Percentiles rank a stretch among this genome's conserved stretches.
These are phyloP conservation scores for Aurelia aurita DNA, from an alignment of 30 jellyfish, hydroid and myxozoan genomes.

Conservation along the genomic window DNA sequence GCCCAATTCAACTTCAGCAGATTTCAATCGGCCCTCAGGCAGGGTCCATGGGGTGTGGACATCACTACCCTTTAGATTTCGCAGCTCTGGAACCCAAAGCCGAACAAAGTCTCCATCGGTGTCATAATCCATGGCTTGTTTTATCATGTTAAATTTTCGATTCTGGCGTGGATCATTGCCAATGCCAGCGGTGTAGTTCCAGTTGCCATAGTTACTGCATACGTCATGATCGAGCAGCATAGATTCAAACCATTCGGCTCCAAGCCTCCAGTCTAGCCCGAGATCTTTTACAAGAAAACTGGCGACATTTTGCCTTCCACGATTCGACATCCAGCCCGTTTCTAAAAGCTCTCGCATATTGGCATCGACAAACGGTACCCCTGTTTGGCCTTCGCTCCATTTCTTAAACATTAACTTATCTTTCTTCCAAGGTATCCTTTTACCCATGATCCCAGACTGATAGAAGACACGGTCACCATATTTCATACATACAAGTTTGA, in stretches of 20 bases:
- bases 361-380: slow-evolving; percentile 88
- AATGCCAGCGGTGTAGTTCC: slow-evolving; percentile 85
- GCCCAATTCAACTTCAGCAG: slow-evolving; percentile 36
- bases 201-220: slow-evolving; percentile 84
- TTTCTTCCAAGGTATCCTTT: slow-evolving; percentile 52
- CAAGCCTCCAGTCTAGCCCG: slow-evolving; percentile 84
- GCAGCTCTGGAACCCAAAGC: slow-evolving; percentile 74
- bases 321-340: slow-evolving; percentile 90
- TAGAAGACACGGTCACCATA: slow-evolving; percentile 67
- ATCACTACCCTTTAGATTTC: slow-evolving; percentile 11
- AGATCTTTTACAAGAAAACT: slow-evolving; percentile 78
- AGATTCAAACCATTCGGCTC: slow-evolving; percentile 91
- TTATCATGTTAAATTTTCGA: slow-evolving; percentile 77
- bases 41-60: slow-evolving; percentile 76
- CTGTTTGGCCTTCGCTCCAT: slow-evolving; percentile 80
- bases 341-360: slow-evolving; percentile 71
- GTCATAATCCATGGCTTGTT: slow-evolving; percentile 77
- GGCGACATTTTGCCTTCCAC: slow-evolving; percentile 85
- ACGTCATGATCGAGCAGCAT: slow-evolving; percentile 80
- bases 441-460: slow-evolving; percentile 74
- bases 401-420: slow-evolving; percentile 56
- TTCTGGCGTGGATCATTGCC: slow-evolving; percentile 86
- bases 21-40: slow-evolving; percentile 19
- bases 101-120: slow-evolving; percentile 71
- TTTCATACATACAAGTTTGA: slow-evolving; percentile 63